Conservation (phyloP, 2,888 invertebrate genomes). For the Mycogona germanica region DNA sequence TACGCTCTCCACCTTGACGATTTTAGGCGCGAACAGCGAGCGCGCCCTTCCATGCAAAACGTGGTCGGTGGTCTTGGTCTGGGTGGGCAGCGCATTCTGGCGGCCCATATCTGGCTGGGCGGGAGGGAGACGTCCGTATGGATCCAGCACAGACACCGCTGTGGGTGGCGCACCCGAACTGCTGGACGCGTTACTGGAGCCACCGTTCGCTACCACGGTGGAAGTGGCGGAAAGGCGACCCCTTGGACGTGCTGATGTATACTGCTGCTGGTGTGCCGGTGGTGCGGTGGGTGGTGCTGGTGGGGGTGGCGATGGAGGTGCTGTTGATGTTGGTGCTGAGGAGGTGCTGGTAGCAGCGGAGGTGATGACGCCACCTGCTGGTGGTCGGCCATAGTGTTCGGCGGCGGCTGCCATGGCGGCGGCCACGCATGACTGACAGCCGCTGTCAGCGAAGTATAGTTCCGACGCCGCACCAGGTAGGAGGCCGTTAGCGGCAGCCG, state of each 20-base stretch:
- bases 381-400: constrained; percentile 9
- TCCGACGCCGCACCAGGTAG: constrained; percentile 2
- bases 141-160: neutral
- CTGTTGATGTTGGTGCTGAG: constrained; percentile 6
- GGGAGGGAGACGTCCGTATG: constrained; percentile 8
- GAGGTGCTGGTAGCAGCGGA: constrained; percentile 7
- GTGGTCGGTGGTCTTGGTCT: constrained; percentile 15
- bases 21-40: neutral
- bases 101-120: constrained; percentile 12
- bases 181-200: too few relatives aligned
- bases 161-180: constrained; percentile 8
- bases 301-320: constrained; percentile 12
- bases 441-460: constrained; percentile 4
- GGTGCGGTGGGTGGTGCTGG: constrained; percentile 12
- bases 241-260: constrained; percentile 13
- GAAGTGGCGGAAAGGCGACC: constrained; percentile 7
- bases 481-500: constrained; percentile 7
- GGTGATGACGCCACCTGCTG: neutral
- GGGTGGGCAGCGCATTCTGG: constrained; percentile 11
- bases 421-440: constrained; percentile 12
- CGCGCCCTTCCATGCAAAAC: neutral
- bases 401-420: constrained; percentile 7
- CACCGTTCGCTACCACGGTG: constrained; percentile 3
- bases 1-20: constrained; percentile 8
- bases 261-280: constrained; percentile 17